These are phyloP conservation scores for Steromphala cineraria DNA, from an alignment of 2,888 invertebrate genomes.

Conservation along the genomic window DNA sequence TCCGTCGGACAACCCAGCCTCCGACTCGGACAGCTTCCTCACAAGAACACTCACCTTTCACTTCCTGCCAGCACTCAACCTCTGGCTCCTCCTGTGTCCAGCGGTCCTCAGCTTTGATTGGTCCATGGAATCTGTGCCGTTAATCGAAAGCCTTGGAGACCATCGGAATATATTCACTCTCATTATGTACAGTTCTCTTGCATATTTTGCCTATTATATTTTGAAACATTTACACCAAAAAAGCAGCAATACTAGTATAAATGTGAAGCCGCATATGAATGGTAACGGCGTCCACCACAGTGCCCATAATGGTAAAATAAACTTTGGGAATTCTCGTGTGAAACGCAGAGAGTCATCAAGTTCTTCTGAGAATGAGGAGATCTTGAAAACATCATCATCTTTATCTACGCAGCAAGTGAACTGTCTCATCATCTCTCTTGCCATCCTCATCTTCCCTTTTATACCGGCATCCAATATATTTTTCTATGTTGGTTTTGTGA, in stretches of 20 bases:
- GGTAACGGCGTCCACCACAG: conserved; percentile 55
- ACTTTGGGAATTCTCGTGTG: neutral
- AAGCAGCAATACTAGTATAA: neutral
- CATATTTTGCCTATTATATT: conserved; percentile 52
- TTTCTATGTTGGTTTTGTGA: conserved; percentile 98
- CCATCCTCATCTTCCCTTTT: conserved; percentile 92
- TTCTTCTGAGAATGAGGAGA: conserved; percentile 52
- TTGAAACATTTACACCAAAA: conserved; percentile 47
- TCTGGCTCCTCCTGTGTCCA: conserved; percentile 90
- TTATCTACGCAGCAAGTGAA: conserved; percentile 32
- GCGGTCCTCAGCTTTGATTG: conserved; percentile 95
- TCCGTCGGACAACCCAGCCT: conserved; percentile 95
- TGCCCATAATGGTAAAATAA: conserved; percentile 19
- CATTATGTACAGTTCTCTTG: conserved; percentile 81
- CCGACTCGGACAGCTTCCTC: conserved; percentile 87
- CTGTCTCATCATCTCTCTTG: conserved; percentile 74
- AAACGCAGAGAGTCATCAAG: conserved; percentile 40
- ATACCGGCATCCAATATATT: conserved; percentile 96
- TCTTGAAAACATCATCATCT: neutral
- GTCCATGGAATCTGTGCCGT: conserved; percentile 98
- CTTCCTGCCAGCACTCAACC: conserved; percentile 93
- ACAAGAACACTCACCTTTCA: conserved; percentile 92
- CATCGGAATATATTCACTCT: conserved; percentile 85
- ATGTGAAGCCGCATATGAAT: conserved; percentile 47
- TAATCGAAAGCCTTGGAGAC: conserved; percentile 87